Conservation (phyloP, 2,113 vertebrate species). For the Pseudopipra pipra region DNA sequence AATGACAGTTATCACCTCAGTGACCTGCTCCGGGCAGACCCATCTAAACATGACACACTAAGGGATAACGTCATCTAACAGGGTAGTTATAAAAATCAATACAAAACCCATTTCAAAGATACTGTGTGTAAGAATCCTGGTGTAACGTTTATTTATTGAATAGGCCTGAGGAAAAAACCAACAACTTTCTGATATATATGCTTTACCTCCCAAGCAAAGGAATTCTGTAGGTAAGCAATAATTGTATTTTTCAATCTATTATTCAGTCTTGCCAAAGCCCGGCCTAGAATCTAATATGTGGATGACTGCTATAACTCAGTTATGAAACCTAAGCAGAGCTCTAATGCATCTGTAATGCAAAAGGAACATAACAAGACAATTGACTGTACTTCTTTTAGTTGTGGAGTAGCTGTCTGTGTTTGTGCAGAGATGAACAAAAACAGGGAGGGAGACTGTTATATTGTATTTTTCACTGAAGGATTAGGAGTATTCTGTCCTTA, state of each 20-base stretch:
- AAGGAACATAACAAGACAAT: constrained; percentile 28
- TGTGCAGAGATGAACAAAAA: background rate
- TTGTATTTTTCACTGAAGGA: background rate
- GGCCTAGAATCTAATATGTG: constrained; percentile 80
- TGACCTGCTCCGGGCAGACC: constrained; percentile 97
- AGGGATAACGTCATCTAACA: constrained; percentile 99
- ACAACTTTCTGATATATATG: constrained; percentile 94
- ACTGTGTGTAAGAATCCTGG: constrained; percentile 87
- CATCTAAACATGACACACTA: constrained; percentile 97
- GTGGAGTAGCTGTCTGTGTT: background rate
- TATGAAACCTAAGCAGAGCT: constrained; percentile 63
- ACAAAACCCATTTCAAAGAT: constrained; percentile 99
- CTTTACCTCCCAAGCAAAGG: constrained; percentile 87
- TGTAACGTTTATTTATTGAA: constrained; percentile 99
- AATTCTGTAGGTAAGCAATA: constrained; percentile 92
- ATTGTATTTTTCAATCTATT: constrained; percentile 91
- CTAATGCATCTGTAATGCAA: constrained; percentile 59
- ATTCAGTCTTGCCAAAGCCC: constrained; percentile 85
- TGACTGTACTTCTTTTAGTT: background rate
- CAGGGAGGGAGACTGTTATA: background rate
- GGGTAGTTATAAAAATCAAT: constrained; percentile 99
- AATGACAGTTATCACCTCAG: constrained; percentile 99
- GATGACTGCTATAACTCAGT: constrained; percentile 84
- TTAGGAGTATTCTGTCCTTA: constrained; percentile 17
- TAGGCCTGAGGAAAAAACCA: constrained; percentile 90